A percentile compares a stretch with the other conserved stretches of the same genome.
These are phyloP conservation scores for Anas capensis DNA, from an alignment of 2,797 vertebrate genomes.

Conservation along the genomic window DNA sequence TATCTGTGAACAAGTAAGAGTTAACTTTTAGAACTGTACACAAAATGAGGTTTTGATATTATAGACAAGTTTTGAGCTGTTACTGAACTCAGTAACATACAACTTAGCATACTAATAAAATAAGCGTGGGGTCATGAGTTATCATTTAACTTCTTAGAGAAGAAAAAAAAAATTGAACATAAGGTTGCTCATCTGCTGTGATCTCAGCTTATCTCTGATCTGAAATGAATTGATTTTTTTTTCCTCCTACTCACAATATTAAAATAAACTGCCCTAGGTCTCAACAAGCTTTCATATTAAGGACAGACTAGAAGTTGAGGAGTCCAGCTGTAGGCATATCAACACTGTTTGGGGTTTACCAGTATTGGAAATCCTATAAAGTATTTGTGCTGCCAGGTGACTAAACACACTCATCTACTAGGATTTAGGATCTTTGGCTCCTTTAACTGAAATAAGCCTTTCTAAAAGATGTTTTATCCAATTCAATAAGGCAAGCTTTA, in stretches of 20 bases:
- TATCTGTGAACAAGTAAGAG: conserved; percentile 85
- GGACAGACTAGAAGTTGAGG: neutral
- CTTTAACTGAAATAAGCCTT: neutral
- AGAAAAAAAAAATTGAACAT: neutral
- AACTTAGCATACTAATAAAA: neutral
- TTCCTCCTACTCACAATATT: neutral
- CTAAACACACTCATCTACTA: neutral
- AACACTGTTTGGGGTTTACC: neutral
- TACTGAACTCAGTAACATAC: neutral
- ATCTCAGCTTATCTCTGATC: neutral
- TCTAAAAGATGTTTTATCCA: neutral
- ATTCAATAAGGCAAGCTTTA: neutral
- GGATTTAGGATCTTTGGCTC: neutral
- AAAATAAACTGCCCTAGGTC: neutral
- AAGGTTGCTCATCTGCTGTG: neutral
- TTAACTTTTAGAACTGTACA: conserved; percentile 30
- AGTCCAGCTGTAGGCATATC: neutral
- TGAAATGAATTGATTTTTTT: neutral
- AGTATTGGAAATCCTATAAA: neutral
- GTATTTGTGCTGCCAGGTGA: neutral
- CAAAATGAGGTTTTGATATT: neutral
- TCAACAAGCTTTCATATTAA: neutral
- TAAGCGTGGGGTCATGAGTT: neutral
- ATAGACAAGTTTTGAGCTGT: neutral
- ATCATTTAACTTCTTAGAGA: neutral